Evolutionary conservation across 1,140 invertebrate species (phyloP), one percentile per base, ranked within the genome.

Genomic region (Halyomorpha halys): DNA sequence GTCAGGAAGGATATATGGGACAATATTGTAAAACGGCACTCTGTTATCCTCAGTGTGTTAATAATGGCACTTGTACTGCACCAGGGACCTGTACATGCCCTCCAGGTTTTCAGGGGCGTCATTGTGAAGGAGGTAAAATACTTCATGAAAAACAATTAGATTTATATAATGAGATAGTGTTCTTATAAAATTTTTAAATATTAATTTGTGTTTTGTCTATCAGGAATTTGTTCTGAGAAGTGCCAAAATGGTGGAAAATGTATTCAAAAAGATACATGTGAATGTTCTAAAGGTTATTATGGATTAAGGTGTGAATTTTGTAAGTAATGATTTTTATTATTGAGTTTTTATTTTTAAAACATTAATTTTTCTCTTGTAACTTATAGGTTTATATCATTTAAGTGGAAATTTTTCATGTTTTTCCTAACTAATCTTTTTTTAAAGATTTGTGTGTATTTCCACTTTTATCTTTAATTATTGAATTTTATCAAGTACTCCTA

Each of bases 181-280:
- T n/a, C 5, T n/a, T 49, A 49, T 49, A 13, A 6, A 6, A 13
- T 49, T 19, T 19, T 4, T 49, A 21, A 49, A 3, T 11, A 13
- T 5, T 49, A 19, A 13, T 49, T 49, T 19, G 47, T 18, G 3
- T 66, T 54, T 61, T 69, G 72, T 72, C 66, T 80, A 79, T 56
- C 73, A 91, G 91, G 91, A 70, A 94, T 95, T 73, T 95, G 92
- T 74, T 79, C 83, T 44, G 83, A 93, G 69, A 92, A 92, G 76
- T 95, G 92, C 77, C 75, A 90, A 63, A 94, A 95, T 73, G 91
- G 91, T n/a, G 92, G 92, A 13, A 94, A 94, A 79, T 95, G 92
- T 73, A 82, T 94, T 70, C 89, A 93, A 73, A 94, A 94, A 74
- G 91, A 94, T 73, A 90, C 86, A 11, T 94, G 91, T 72, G 84